Evolutionary conservation across 1,140 invertebrate species (phyloP).

Genomic region (Drosophila pallidifrons): DNA sequence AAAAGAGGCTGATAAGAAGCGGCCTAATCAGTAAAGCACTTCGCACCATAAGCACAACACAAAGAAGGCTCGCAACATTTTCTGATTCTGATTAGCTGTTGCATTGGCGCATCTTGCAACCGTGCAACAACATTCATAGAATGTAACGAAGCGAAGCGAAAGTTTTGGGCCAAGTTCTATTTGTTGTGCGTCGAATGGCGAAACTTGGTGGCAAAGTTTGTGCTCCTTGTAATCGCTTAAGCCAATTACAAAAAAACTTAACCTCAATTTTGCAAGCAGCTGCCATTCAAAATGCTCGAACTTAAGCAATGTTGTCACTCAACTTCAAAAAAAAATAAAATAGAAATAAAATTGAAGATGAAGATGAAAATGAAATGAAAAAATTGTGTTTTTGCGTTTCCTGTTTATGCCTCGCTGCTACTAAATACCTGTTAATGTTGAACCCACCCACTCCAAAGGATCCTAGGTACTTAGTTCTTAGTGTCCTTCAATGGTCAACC

Average conservation of each 20-base stretch:
- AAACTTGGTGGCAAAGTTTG: slow-evolving; percentile 52
- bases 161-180: slow-evolving; percentile 3
- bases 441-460: slow-evolving; percentile 13
- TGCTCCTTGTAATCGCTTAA: slow-evolving; percentile 76
- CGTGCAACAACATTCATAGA: not conserved
- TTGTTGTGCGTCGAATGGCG: slow-evolving; percentile 1
- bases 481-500: slow-evolving; percentile 28
- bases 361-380: not conserved
- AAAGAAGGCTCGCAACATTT: slow-evolving; percentile 14
- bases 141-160: slow-evolving; percentile 2
- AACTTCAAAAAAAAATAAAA: slow-evolving; percentile 30
- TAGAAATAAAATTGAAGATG: too few species aligned
- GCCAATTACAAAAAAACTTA: slow-evolving; percentile 76
- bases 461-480: not conserved
- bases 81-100: slow-evolving; percentile 11
- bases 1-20: slow-evolving; percentile 1
- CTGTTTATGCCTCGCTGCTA: slow-evolving; percentile 56
- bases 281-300: slow-evolving; percentile 31
- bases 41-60: slow-evolving; percentile 13
- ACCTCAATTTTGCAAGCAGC: slow-evolving; percentile 64
- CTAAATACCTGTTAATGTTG: slow-evolving; percentile 62
- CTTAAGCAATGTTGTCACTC: slow-evolving; percentile 54
- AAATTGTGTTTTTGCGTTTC: slow-evolving; percentile 34
- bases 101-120: not conserved
- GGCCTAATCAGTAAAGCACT: slow-evolving; percentile 8